These are phyloP conservation scores for Nanorana parkeri DNA, from an alignment of 2,113 vertebrate species.

Conservation along the genomic window DNA sequence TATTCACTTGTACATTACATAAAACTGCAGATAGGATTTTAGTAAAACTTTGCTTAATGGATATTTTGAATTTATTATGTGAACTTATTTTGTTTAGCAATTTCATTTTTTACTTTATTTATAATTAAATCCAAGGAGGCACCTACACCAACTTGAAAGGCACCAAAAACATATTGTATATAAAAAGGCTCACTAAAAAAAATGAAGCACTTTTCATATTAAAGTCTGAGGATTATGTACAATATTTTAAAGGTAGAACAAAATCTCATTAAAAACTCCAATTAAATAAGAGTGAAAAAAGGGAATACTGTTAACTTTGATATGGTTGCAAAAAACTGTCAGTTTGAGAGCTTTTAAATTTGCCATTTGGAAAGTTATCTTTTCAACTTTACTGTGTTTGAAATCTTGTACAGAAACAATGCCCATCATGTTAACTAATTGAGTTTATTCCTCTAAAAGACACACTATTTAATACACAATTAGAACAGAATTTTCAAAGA, in stretches of 20 bases:
- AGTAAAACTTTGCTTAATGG: too few relatives aligned
- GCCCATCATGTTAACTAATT: too few relatives aligned
- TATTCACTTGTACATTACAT: too few relatives aligned
- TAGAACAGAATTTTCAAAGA: too few relatives aligned
- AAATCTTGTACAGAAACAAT: too few relatives aligned
- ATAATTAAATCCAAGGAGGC: background rate
- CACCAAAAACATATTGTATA: constrained; percentile 11
- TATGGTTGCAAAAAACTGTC: background rate
- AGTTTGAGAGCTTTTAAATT: constrained; percentile 3
- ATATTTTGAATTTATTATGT: too few relatives aligned
- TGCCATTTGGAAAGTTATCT: too few relatives aligned
- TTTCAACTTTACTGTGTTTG: too few relatives aligned
- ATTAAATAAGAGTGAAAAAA: constrained; percentile 27
- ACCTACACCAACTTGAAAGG: constrained; percentile 1
- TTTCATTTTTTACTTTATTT: constrained; percentile 10
- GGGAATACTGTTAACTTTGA: constrained; percentile 5
- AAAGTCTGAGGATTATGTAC: background rate
- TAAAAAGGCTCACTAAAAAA: constrained; percentile 24
- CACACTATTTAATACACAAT: too few relatives aligned
- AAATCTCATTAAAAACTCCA: constrained; percentile 46
- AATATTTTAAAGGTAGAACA: constrained; percentile 36
- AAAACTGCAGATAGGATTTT: too few relatives aligned
- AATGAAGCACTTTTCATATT: constrained; percentile 41
- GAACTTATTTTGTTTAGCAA: too few relatives aligned
- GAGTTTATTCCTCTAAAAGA: too few relatives aligned